Percentiles rank a stretch among this genome's conserved stretches.
Evolutionary conservation across 2,888 invertebrate species (phyloP).

Genomic region (Oligia latruncula): DNA sequence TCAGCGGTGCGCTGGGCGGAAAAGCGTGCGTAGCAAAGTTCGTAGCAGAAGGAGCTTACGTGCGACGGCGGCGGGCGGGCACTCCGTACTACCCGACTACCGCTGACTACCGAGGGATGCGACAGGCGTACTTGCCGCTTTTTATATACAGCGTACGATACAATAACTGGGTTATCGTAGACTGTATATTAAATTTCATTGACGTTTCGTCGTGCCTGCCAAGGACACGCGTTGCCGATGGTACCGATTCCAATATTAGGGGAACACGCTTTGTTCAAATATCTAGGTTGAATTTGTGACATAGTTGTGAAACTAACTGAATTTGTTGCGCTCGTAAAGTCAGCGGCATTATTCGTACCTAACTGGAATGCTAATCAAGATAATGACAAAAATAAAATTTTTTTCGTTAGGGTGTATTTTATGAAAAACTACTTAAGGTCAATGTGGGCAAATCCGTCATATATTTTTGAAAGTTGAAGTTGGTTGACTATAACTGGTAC

Average conservation of each 20-base stretch:
- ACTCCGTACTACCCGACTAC: constrained; percentile 80
- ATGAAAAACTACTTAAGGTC: constrained; percentile 17
- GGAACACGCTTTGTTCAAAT: constrained; percentile 73
- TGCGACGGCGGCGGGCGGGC: constrained; percentile 85
- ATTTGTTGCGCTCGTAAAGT: constrained; percentile 65
- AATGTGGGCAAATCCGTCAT: no score
- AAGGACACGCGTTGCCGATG: constrained; percentile 84
- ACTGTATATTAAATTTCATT: constrained; percentile 88
- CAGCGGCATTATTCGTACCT: constrained; percentile 46
- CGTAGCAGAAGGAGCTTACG: constrained; percentile 84
- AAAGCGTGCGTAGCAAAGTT: constrained; percentile 82
- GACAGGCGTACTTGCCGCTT: constrained; percentile 81
- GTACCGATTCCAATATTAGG: constrained; percentile 77
- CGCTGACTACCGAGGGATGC: constrained; percentile 72
- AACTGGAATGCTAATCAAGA: constrained; percentile 50
- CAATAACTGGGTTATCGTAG: constrained; percentile 88
- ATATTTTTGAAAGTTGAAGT: no score
- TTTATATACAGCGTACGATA: constrained; percentile 82
- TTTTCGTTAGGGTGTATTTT: constrained; percentile 6
- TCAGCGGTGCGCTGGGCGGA: constrained; percentile 53
- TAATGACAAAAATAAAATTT: constrained; percentile 28
- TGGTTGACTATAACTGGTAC: no score
- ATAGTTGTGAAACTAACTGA: constrained; percentile 71
- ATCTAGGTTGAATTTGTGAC: constrained; percentile 67
- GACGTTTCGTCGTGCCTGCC: constrained; percentile 83